Evolutionary conservation across 2,113 vertebrate species (phyloP).

Genomic region (Paradoxurus hermaphroditus): DNA sequence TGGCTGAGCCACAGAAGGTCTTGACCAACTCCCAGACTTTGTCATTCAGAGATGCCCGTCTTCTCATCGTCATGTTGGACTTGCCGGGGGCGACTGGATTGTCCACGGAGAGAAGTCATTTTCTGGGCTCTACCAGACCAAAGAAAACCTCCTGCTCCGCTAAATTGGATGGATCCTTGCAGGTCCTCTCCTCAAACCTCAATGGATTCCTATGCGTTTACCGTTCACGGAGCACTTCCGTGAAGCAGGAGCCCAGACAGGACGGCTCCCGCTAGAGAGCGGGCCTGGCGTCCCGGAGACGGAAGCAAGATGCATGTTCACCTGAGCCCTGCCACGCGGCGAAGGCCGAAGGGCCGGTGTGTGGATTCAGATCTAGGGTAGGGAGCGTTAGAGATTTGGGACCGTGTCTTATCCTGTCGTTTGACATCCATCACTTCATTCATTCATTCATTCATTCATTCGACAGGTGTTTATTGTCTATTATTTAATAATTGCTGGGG

Average conservation of each 20-base stretch:
- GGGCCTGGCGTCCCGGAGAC: background rate
- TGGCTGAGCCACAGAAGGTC: background rate
- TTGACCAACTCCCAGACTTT: background rate
- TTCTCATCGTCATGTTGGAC: background rate
- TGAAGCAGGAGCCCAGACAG: background rate
- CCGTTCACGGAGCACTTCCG: accelerated
- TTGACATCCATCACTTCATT: background rate
- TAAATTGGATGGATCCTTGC: background rate
- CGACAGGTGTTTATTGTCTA: background rate
- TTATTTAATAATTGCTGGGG: background rate
- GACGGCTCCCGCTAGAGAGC: background rate
- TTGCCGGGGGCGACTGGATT: background rate
- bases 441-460: background rate
- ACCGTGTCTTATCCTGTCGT: background rate
- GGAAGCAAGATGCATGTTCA: background rate
- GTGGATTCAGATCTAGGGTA: too few species aligned
- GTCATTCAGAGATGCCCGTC: background rate
- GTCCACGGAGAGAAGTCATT: background rate
- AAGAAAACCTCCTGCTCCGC: background rate
- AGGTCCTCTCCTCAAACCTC: background rate
- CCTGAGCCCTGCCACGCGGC: background rate
- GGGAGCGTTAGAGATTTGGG: background rate
- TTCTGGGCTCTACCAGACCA: background rate
- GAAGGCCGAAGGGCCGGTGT: background rate
- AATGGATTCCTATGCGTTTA: too few species aligned